Base-by-base conservation (phyloP, 2,113 vertebrate species). In the Pedetes capensis region DNA sequence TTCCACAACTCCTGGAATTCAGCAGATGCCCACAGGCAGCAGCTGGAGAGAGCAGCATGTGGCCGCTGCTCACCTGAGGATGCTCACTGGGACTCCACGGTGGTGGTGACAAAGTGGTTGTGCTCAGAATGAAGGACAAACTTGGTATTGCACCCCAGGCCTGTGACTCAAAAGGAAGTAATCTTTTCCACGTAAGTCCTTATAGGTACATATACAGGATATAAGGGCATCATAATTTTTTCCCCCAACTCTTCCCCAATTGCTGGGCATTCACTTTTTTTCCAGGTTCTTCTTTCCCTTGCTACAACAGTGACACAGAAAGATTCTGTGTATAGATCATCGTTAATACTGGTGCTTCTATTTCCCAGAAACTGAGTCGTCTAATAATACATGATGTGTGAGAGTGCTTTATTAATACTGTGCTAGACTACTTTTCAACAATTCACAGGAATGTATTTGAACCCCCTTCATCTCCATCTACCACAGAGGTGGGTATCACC, bases 301-400 rank as follows among this genome's bases (percentile, higher is more conserved):
- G 68, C 82, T 6, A 32, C 27, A 66, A 57, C 11, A 93, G 80
- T 87, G 78, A 90, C 32, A 71, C 47, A 89, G 55, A 61, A 80
- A 76, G 63, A 51, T 84, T 89, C 51, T 87, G n/a, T 90, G 20
- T 17, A 32, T 51, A 89, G 37, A 74, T 61, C 92, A 63, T 81
- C 5, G 64, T 75, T 44, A 37, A 89, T 32, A 59, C 23, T 55
- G 63, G 22, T 83, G 74, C 49, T 87, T 97, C 93, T 84, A 81
- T 63, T 76, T 92, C 94, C 76, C 71, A 96, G 88, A 87, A 94
- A 85, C 53, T 95, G 71, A 92, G n/a, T 92, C 88, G 88, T 80
- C 37, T 68, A 82, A 74, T 68, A 82, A 74, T 82, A 49, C 42
- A 32, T 63, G 8, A 8, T 64, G 23, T 61, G 8, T 61, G 14